phyloP scores from a whole-genome alignment of 1,140 invertebrate species.

The Drosophila sp. region DNA sequence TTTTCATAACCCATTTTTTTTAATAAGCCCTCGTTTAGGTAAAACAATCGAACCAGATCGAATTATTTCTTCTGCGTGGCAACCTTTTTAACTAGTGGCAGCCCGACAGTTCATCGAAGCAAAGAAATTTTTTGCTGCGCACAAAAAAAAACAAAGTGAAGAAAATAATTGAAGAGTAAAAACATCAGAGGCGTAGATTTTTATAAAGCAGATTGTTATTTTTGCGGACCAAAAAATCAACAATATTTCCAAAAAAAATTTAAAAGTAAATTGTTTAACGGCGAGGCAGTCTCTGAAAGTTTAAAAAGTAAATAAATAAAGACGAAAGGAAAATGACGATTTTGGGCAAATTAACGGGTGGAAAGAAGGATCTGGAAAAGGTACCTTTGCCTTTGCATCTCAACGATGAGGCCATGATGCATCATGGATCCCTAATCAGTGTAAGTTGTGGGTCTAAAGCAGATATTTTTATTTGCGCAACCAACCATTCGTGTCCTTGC shows the following conservation, averaged over 20 bases:
- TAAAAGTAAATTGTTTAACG: conserved; percentile 17
- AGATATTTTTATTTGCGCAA: conserved; percentile 55
- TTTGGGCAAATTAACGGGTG: conserved; percentile 65
- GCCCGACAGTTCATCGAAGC: no score
- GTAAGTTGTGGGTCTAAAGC: conserved; percentile 51
- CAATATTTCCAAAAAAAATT: conserved; percentile 27
- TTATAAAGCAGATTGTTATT: conserved; percentile 1
- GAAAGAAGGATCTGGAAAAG: conserved; percentile 85
- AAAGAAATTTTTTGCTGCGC: conserved; percentile 30
- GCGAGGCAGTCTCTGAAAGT: conserved; percentile 22
- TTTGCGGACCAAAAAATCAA: conserved; percentile 17
- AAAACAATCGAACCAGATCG: no score
- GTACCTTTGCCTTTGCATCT: conserved; percentile 88
- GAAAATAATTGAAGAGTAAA: conserved; percentile 51
- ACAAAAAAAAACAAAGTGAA: conserved; percentile 47
- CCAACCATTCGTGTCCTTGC: conserved; percentile 59
- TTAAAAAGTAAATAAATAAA: background rate
- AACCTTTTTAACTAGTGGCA: no score
- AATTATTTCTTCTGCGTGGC: no score
- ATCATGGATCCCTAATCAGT: conserved; percentile 70
- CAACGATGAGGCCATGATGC: conserved; percentile 81
- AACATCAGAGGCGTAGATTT: conserved; percentile 34
- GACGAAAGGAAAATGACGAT: conserved; percentile 59
- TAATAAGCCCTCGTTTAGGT: no score
- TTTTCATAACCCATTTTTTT: no score